Conservation (phyloP, 1,140 invertebrate genomes). For the Medauroidea extradentata region DNA sequence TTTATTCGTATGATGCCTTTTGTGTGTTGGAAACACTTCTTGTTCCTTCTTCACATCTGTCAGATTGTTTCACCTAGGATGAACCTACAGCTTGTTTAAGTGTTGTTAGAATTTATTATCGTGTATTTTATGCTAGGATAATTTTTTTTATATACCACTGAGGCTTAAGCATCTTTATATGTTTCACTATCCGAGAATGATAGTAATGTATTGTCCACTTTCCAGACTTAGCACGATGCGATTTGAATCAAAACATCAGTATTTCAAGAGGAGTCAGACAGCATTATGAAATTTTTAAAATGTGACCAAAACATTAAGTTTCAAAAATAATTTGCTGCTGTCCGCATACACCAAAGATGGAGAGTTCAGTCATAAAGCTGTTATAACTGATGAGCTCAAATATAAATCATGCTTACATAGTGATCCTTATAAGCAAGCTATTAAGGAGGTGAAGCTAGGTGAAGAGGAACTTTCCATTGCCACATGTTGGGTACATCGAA, state of each 20-base stretch:
- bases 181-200: neutral
- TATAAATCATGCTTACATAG: neutral
- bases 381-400: neutral
- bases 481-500: too few species aligned
- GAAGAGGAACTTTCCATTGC: too few species aligned
- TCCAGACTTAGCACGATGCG: neutral
- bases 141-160: neutral
- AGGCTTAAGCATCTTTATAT: slow-evolving; percentile 2
- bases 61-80: neutral
- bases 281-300: neutral
- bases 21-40: neutral
- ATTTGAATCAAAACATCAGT: slow-evolving; percentile 1
- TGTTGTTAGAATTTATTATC: neutral
- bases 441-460: too few species aligned
- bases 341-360: neutral
- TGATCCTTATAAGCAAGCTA: neutral
- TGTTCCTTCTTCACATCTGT: neutral
- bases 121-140: neutral
- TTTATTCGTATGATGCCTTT: slow-evolving; percentile 1
- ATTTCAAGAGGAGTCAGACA: neutral
- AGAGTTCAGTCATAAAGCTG: neutral
- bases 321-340: neutral
- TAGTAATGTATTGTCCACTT: slow-evolving; percentile 1
- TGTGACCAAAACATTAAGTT: neutral
- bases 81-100: neutral